These are phyloP conservation scores for Diploscapter pachys DNA, from an alignment of 1,140 invertebrate species.

Conservation along the genomic window DNA sequence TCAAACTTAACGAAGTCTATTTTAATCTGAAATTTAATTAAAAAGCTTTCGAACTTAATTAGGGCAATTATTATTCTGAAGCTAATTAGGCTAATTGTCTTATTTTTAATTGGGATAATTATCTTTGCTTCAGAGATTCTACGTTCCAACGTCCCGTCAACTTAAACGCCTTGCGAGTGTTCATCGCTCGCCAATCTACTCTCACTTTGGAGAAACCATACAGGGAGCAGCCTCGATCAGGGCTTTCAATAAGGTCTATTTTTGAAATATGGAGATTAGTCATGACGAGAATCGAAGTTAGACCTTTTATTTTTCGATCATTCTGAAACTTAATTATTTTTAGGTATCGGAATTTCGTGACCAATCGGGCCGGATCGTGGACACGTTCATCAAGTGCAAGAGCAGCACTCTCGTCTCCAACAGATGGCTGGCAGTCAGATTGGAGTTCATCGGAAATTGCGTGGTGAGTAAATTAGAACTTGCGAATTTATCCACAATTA, in stretches of 20 bases:
- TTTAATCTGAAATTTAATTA: too few species aligned
- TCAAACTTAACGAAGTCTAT: too few species aligned
- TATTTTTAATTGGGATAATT: neutral
- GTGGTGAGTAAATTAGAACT: constrained; percentile 51
- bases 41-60: too few species aligned
- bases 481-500: neutral
- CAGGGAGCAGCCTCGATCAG: constrained; percentile 61
- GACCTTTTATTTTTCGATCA: too few species aligned
- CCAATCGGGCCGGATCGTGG: constrained; percentile 27
- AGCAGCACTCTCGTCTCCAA: constrained; percentile 39
- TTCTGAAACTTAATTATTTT: constrained; percentile 37
- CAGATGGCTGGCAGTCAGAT: constrained; percentile 62
- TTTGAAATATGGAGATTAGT: neutral
- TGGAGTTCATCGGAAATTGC: constrained; percentile 63
- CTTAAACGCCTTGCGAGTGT: constrained; percentile 64
- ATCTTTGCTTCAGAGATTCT: constrained; percentile 64
- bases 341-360: constrained; percentile 37
- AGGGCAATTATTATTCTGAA: too few species aligned
- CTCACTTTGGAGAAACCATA: constrained; percentile 68
- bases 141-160: constrained; percentile 64
- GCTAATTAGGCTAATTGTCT: too few species aligned
- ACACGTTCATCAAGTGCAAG: constrained; percentile 28
- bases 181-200: constrained; percentile 64
- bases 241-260: constrained; percentile 55
- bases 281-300: neutral